phyloP scores from a whole-genome alignment of 2,797 vertebrate species.

The Poecilia wingei region DNA sequence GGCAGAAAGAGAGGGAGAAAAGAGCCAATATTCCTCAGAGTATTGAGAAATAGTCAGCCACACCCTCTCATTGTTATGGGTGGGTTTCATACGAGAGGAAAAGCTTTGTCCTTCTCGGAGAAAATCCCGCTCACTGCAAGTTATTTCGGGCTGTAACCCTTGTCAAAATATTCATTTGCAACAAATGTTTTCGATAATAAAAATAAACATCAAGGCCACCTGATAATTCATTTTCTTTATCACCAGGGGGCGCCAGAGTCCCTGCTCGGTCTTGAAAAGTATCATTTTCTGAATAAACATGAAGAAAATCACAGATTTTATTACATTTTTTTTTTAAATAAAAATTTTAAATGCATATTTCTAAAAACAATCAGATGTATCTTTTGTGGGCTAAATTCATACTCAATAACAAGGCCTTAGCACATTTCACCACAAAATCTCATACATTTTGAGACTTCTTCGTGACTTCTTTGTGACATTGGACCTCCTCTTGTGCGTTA shows the following conservation, averaged over 20 bases:
- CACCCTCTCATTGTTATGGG: conserved; percentile 77
- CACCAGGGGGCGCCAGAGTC: conserved; percentile 56
- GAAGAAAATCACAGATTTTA: neutral
- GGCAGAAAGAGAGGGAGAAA: conserved; percentile 35
- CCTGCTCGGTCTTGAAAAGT: neutral
- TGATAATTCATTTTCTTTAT: neutral
- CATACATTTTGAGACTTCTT: neutral
- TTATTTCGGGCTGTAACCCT: neutral
- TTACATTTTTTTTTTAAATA: neutral
- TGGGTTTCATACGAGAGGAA: conserved; percentile 60
- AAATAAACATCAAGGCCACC: conserved; percentile 4
- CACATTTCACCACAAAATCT: neutral
- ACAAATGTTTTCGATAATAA: conserved; percentile 3
- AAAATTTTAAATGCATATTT: neutral
- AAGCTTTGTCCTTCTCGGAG: conserved; percentile 31
- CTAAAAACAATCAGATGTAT: neutral
- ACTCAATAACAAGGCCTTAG: neutral
- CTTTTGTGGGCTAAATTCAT: neutral
- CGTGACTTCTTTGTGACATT: neutral
- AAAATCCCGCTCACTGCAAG: neutral
- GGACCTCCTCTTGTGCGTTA: neutral
- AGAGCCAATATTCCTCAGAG: conserved; percentile 55
- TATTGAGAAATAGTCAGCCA: conserved; percentile 72
- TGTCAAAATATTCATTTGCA: conserved; percentile 2
- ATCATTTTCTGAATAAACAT: neutral